A percentile compares a stretch with the other conserved stretches of the same genome.
Evolutionary conservation across 2,888 invertebrate species (phyloP).

Genomic region (Caenorhabditis sp.): DNA sequence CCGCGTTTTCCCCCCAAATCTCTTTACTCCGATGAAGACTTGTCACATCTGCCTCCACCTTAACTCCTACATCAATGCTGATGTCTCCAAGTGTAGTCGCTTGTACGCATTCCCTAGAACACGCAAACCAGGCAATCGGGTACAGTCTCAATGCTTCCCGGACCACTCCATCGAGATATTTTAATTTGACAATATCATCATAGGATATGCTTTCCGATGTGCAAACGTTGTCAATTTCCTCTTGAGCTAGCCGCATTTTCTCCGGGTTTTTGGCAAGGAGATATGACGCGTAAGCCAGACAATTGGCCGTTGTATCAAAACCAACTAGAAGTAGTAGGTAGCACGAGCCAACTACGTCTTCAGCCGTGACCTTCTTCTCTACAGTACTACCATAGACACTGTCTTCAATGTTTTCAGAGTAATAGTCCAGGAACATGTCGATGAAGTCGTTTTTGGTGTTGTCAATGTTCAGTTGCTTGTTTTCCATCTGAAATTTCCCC

Average conservation of each 20-base stretch:
- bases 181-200: conserved; percentile 73
- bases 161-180: conserved; percentile 75
- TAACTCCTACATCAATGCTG: conserved; percentile 72
- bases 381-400: conserved; percentile 43
- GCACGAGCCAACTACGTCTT: conserved; percentile 76
- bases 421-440: conserved; percentile 79
- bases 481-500: conserved; percentile 42
- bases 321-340: conserved; percentile 79
- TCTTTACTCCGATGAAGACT: conserved; percentile 75
- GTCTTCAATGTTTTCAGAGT: conserved; percentile 60
- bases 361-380: conserved; percentile 69
- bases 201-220: conserved; percentile 64
- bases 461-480: conserved; percentile 54
- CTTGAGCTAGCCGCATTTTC: conserved; percentile 59
- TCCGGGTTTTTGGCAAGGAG: conserved; percentile 83
- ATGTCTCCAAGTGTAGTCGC: conserved; percentile 71
- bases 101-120: conserved; percentile 70
- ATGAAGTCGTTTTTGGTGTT: conserved; percentile 76
- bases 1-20: conserved; percentile 79
- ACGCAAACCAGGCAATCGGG: conserved; percentile 76
- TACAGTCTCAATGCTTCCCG: conserved; percentile 77
- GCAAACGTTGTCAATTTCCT: conserved; percentile 74
- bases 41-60: conserved; percentile 74
- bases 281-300: conserved; percentile 84
- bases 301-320: conserved; percentile 85